Conservation (phyloP, 2,113 vertebrate species). For the Ophthalmolycus amberensis region DNA sequence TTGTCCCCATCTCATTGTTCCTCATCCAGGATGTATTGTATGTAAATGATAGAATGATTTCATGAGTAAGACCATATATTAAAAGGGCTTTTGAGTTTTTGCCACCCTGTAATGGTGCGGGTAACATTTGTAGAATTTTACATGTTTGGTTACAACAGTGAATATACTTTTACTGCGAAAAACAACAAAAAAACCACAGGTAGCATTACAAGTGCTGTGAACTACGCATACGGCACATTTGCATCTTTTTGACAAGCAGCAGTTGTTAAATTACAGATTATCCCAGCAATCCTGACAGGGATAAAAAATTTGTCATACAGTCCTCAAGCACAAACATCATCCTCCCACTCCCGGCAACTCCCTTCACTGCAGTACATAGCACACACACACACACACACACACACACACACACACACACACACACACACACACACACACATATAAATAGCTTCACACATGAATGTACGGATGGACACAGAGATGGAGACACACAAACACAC, state of each 20-base stretch:
- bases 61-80: conserved; percentile 27
- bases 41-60: conserved; percentile 21
- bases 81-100: conserved; percentile 13
- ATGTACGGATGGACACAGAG: background rate
- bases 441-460: conserved; percentile 58
- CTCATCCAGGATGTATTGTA: conserved; percentile 9
- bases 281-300: conserved; percentile 57
- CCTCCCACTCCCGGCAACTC: conserved; percentile 40
- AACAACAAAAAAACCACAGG: background rate
- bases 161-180: conserved; percentile 7
- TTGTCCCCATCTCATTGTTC: conserved; percentile 45
- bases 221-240: conserved; percentile 38
- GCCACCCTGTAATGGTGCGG: conserved; percentile 6
- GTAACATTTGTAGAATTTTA: conserved; percentile 11
- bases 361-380: conserved; percentile 30
- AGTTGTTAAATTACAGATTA: conserved; percentile 72
- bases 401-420: conserved; percentile 9
- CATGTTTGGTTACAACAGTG: background rate
- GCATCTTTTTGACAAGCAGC: conserved; percentile 48
- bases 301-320: conserved; percentile 61
- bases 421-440: conserved; percentile 40
- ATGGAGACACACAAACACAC: conserved; percentile 51
- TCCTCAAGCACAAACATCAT: conserved; percentile 54
- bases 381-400: conserved; percentile 25
- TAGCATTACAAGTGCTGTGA: conserved; percentile 29